Base-by-base conservation (phyloP, 2,797 vertebrate species). In the Peromyscus eremicus region DNA sequence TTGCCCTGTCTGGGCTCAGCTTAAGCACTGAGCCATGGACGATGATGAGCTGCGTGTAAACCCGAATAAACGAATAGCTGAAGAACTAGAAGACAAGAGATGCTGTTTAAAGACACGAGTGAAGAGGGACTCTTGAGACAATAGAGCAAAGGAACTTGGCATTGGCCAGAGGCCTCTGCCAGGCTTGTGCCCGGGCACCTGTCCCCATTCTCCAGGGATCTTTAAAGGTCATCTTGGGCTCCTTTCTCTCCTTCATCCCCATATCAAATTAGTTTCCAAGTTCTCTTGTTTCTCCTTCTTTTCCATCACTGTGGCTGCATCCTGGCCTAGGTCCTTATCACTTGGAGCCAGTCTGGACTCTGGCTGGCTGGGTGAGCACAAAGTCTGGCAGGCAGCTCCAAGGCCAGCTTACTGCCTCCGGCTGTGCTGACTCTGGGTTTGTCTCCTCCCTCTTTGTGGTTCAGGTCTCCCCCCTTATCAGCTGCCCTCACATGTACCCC, bases 241-340 rank as follows among this genome's bases (percentile, higher is more conserved):
- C 91, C 90, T 96, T 92, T 68, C 82, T 94, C 95, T 95, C 77
- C 77, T 96, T 95, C 68, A 82, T 94, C 89, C 91, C 80, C 81
- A 5, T 95, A 97, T 98, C 95, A 83, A 97, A 96, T 97, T 97
- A 92, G 89, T 97, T 97, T 96, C 97, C 97, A 97, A 96, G 92
- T 96, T 95, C 94, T 96, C 94, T 96, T 60, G 9, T 96, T 94
- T 94, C 97, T 91, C 91, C 79, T 96, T 76, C 84, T 97, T 97
- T 97, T 96, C 97, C 96, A 97, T 89, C 66, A 52, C 94, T 85
- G 64, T 71, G 91, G 92, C 77, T 43, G 82, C 52, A 76, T 86
- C 82, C 92, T 88, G 94, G 80, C 94, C 92, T 46, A 37, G 91
- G 84, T 52, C 68, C 91, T 95, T 97, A 97, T 96, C 96, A 1